Percentiles rank a stretch among this genome's conserved stretches.
Conservation (phyloP, 2,888 invertebrate species). For the Oscheius sp. region DNA sequence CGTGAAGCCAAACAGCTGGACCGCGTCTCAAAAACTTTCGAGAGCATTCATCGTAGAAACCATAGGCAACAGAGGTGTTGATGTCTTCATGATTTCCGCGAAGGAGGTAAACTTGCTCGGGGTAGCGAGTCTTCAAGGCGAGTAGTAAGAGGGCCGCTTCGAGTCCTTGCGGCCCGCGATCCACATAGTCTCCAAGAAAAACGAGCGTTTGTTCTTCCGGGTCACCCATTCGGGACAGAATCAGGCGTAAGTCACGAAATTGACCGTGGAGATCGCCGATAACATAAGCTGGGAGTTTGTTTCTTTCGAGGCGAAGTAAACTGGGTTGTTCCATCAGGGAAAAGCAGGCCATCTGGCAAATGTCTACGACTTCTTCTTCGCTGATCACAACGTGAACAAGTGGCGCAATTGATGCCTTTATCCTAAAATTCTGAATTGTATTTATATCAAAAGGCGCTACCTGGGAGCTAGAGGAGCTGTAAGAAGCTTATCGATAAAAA, state of each 20-base stretch:
- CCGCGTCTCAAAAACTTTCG: slow-evolving; percentile 37
- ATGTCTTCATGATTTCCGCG: slow-evolving; percentile 70
- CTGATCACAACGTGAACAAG: slow-evolving; percentile 48
- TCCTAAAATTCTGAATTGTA: not conserved
- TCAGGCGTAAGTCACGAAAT: slow-evolving; percentile 60
- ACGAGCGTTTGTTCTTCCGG: slow-evolving; percentile 43
- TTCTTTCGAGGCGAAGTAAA: slow-evolving; percentile 50
- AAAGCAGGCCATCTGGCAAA: slow-evolving; percentile 53
- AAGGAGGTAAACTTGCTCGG: slow-evolving; percentile 52
- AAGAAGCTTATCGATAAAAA: not conserved
- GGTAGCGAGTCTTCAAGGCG: slow-evolving; percentile 56
- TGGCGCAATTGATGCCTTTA: slow-evolving; percentile 11
- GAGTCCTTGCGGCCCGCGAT: slow-evolving; percentile 53
- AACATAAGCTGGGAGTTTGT: slow-evolving; percentile 49
- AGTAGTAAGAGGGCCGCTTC: slow-evolving; percentile 46
- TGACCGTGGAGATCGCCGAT: slow-evolving; percentile 68
- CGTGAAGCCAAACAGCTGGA: slow-evolving; percentile 54
- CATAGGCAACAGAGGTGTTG: slow-evolving; percentile 65
- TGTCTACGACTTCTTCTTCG: slow-evolving; percentile 50
- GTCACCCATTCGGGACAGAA: slow-evolving; percentile 52
- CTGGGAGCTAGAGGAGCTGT: not conserved
- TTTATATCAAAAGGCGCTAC: not conserved
- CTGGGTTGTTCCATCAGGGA: slow-evolving; percentile 48
- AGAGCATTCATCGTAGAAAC: slow-evolving; percentile 66
- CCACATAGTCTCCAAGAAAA: slow-evolving; percentile 59